Percentiles rank a stretch among this genome's conserved stretches.
These are phyloP conservation scores for Acleris holmiana DNA, from an alignment of 2,888 invertebrate species.

Conservation along the genomic window DNA sequence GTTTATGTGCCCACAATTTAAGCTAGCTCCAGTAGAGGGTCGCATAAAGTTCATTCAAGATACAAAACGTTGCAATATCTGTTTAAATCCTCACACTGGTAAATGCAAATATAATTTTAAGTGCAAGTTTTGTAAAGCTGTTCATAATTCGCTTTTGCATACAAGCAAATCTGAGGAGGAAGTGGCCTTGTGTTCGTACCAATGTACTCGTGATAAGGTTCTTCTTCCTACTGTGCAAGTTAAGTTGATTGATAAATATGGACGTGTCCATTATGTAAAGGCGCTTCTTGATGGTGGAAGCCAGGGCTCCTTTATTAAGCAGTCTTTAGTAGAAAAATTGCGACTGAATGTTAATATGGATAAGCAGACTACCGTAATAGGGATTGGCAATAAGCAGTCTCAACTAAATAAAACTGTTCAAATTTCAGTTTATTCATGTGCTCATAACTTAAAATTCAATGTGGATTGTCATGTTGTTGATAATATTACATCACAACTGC, in stretches of 20 bases:
- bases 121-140: no score
- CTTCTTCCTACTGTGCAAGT: neutral
- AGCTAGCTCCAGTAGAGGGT: neutral
- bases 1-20: neutral
- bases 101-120: no score
- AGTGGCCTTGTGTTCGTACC: no score
- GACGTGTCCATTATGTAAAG: no score
- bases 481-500: constrained; percentile 12
- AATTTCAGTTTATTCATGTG: constrained; percentile 4
- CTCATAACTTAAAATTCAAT: constrained; percentile 27
- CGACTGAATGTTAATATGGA: no score
- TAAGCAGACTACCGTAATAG: neutral
- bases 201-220: no score
- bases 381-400: constrained; percentile 31
- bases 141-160: no score
- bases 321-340: no score
- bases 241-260: neutral
- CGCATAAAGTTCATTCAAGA: neutral
- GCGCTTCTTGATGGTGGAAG: neutral
- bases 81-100: neutral
- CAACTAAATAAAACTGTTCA: constrained; percentile 32
- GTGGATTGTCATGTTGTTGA: constrained; percentile 33
- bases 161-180: neutral
- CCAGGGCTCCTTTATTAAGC: no score
- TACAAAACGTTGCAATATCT: neutral